Base-by-base conservation (phyloP, 2,113 vertebrate genomes). In the Toxostoma redivivum region DNA sequence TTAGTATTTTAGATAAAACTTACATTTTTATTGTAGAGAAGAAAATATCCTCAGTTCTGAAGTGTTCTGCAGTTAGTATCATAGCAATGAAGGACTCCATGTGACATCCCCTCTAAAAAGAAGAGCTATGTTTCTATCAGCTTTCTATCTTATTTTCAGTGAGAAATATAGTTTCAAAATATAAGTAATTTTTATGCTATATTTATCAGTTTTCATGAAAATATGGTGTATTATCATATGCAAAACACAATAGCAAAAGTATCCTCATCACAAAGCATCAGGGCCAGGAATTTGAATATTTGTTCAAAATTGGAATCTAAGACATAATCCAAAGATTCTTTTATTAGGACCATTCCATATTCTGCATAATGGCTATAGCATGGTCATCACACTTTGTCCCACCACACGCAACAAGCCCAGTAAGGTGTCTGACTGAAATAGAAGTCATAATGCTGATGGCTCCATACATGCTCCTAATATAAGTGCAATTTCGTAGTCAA, bases 391-490 rank as follows among this genome's bases (percentile, higher is more conserved):
- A 17, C 11, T 64, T 83, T 27, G 54, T 67, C 10, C 10, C 28
- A 54, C 4, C 9, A 54, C 13, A 7, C 9, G 3, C 15, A 40
- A 31, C 11, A 45, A 47, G 31, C 3, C 12, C 35, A 60, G 12
- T 15, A 22, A 57, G 0, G 0, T 23, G 50, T 86, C 53, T 66
- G 65, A 65, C 28, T 70, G 38, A 91, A 76, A 54, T 0, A 28
- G 10, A 53, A 44, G 5, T 28, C 28, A 7, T 21, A 27, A 20
- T 47, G 20, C 15, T 56, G 60, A 33, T 79, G 33, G 8, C 24
- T 66, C 7, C 25, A 8, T 20, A 44, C 14, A 13, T 38, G 12
- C 3, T 61, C 7, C 28, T 86, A 24, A 62, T 9, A 10, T 4
- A 33, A 35, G 15, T 33, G 12, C 18, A 64, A 25, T 51, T 85